Conservation (phyloP, 2,113 vertebrate genomes). For the Columbina picui region DNA sequence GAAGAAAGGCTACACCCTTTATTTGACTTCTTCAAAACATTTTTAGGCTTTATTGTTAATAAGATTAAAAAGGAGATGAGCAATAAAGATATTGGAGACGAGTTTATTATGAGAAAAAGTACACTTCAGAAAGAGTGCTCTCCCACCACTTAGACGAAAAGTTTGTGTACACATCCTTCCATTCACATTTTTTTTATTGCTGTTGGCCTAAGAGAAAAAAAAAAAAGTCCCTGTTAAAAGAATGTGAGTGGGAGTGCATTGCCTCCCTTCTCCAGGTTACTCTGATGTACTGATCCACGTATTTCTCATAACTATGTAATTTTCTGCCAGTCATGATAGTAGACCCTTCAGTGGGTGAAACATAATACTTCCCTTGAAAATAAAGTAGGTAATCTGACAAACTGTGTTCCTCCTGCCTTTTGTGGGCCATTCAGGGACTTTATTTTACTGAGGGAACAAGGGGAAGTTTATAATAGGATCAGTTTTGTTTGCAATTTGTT, state of each 20-base stretch:
- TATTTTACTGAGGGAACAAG: slow-evolving; percentile 74
- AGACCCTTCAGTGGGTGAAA: slow-evolving; percentile 63
- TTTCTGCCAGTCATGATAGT: slow-evolving; percentile 56
- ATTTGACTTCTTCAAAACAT: slow-evolving; percentile 70
- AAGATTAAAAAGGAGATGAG: slow-evolving; percentile 81
- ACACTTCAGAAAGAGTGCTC: slow-evolving; percentile 71
- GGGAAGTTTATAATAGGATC: slow-evolving; percentile 89
- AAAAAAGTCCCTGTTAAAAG: slow-evolving; percentile 70
- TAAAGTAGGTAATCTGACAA: slow-evolving; percentile 70
- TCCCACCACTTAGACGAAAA: slow-evolving; percentile 75
- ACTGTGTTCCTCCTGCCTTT: slow-evolving; percentile 59
- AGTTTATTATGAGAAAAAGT: slow-evolving; percentile 81
- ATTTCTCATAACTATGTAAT: slow-evolving; percentile 41
- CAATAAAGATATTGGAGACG: slow-evolving; percentile 78
- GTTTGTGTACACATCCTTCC: slow-evolving; percentile 81
- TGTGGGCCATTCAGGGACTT: slow-evolving; percentile 68
- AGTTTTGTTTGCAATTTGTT: slow-evolving; percentile 94
- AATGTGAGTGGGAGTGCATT: slow-evolving; percentile 69
- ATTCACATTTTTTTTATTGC: slow-evolving; percentile 83
- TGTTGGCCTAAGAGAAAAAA: slow-evolving; percentile 78
- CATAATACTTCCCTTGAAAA: slow-evolving; percentile 69
- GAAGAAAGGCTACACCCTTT: slow-evolving; percentile 64
- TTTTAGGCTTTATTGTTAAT: slow-evolving; percentile 78
- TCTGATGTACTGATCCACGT: slow-evolving; percentile 4
- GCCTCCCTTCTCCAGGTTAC: slow-evolving; percentile 36